Conservation (phyloP, 2,113 vertebrate genomes). For the Semicossyphus pulcher region DNA sequence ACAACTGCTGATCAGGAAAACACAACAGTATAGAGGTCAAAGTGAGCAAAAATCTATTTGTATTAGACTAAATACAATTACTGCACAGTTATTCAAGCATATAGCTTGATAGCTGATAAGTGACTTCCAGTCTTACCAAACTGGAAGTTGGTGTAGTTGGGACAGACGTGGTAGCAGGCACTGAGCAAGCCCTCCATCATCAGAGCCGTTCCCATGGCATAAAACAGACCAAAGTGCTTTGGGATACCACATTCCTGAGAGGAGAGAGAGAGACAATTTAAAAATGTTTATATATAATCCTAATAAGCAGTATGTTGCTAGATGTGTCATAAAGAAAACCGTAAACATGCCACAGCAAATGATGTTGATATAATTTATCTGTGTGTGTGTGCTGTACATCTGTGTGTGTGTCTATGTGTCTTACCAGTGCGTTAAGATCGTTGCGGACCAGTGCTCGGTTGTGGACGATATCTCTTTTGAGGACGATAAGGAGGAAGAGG, state of each 20-base stretch:
- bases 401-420: constrained; percentile 15
- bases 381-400: not conserved
- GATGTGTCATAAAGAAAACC: too few species aligned
- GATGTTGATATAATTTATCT: too few species aligned
- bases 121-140: constrained; percentile 90
- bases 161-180: constrained; percentile 98
- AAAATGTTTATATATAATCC: too few species aligned
- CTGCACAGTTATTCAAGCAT: too few species aligned
- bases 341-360: not conserved
- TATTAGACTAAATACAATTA: too few species aligned
- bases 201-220: constrained; percentile 96
- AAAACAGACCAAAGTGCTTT: constrained; percentile 96
- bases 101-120: too few species aligned
- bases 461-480: constrained; percentile 92
- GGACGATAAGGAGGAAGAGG: constrained; percentile 94
- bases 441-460: constrained; percentile 89
- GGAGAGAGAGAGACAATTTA: not conserved
- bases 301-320: too few species aligned
- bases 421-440: constrained; percentile 86
- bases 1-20: too few species aligned
- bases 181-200: constrained; percentile 99
- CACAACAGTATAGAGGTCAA: too few species aligned
- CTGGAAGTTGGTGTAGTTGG: constrained; percentile 99
- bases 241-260: constrained; percentile 95
- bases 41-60: too few species aligned